Conservation (phyloP, 2,113 vertebrate genomes). For the Abramis brama region DNA sequence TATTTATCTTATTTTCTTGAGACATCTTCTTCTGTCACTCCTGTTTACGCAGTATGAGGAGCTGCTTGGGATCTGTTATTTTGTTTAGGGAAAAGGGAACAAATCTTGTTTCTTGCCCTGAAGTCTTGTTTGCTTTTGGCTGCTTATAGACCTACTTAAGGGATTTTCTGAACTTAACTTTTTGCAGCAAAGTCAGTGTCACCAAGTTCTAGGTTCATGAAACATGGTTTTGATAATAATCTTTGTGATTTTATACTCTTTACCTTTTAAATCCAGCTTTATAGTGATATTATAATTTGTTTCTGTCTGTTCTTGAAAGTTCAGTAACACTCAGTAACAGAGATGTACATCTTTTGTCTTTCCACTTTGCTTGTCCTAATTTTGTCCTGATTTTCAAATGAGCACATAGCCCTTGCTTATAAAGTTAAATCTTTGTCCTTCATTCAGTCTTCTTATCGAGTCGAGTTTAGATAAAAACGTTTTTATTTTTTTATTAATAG, state of each 20-base stretch:
- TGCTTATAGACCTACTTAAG: slow-evolving; percentile 1
- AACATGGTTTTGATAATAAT: background rate
- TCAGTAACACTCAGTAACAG: too few species aligned
- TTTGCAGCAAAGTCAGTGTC: background rate
- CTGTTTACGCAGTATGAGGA: background rate
- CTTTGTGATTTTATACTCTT: background rate
- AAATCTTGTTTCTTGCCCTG: background rate
- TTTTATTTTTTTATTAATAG: too few species aligned
- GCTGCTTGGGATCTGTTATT: background rate
- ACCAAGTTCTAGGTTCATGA: slow-evolving; percentile 7
- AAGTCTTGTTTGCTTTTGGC: slow-evolving; percentile 30
- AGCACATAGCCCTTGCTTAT: too few species aligned
- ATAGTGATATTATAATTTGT: background rate
- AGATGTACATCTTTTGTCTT: too few species aligned
- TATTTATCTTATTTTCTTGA: slow-evolving; percentile 27
- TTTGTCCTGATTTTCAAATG: too few species aligned
- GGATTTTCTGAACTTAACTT: slow-evolving; percentile 1
- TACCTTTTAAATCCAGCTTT: background rate
- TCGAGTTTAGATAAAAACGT: too few species aligned
- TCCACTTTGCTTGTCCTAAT: too few species aligned
- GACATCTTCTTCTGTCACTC: background rate
- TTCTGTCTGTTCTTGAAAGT: too few species aligned
- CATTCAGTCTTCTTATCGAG: too few species aligned
- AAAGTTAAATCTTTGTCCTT: too few species aligned
- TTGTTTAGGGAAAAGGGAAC: slow-evolving; percentile 29